Base-by-base conservation (phyloP, 2,888 invertebrate genomes). In the Andrena bicolor region DNA sequence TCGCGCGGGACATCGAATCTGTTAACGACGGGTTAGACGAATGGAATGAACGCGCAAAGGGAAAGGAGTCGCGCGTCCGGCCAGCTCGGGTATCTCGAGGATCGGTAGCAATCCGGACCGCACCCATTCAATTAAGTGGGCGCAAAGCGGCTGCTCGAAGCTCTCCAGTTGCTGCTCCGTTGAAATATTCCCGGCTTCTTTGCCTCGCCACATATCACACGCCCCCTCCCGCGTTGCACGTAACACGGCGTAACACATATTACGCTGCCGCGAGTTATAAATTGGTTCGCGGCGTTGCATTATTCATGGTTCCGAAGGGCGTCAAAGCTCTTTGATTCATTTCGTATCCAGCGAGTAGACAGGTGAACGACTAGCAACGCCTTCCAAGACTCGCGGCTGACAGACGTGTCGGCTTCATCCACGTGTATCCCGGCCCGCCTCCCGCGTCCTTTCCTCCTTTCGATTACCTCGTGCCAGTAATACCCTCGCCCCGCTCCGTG, bases 251-350 rank as follows among this genome's bases (percentile, higher is more conserved):
- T 86, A 89, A 90, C 90, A 88, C 90, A 89, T 88, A 88, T 90
- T 90, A 90, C 89, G 84, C 75, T 83, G 83, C 82, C 84, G 86
- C 86, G 89, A 90, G 90, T 90, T 90, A 89, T 90, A 90, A 89
- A 89, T 90, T 89, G 90, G 90, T 90, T 89, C 87, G 86, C 83
- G 80, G 75, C 84, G 84, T 85, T 90, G 88, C 90, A 90, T 90
- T 90, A 90, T 90, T 90, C 90, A 90, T 90, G 89, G 83, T 74
- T 76, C 73, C 86, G 86, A 89, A 89, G 87, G 88, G 88, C 90
- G 90, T 90, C 89, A 90, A 90, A 90, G 89, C 88, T 88, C 88
- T 90, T 90, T 90, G 90, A 89, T 90, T 90, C 90, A 89, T 90
- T 90, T 89, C 89, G 86, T 86, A 89, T 90, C 90, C 87, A 83